phyloP scores from a whole-genome alignment of 2,797 vertebrate species.

The Trematomus bernacchii region DNA sequence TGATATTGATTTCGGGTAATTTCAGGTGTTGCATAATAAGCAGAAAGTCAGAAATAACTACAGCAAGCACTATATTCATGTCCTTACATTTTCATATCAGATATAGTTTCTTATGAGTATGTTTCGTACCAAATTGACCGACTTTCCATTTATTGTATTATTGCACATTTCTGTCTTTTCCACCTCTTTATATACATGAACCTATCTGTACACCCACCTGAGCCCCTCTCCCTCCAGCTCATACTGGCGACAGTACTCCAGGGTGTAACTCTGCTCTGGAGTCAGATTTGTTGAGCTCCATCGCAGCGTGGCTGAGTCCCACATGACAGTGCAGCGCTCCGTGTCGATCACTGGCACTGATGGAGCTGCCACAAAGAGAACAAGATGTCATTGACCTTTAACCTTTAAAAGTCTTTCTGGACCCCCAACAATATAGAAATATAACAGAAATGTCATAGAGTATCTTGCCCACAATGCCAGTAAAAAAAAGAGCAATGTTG shows the following conservation, averaged over 20 bases:
- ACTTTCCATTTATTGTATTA: neutral
- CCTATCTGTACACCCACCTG: slow-evolving; percentile 83
- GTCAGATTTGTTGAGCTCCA: slow-evolving; percentile 81
- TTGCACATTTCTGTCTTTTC: neutral
- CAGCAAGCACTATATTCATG: neutral
- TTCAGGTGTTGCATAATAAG: too few relatives aligned
- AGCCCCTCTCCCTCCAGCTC: slow-evolving; percentile 94
- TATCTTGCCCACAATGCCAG: neutral
- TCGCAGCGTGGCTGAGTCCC: slow-evolving; percentile 91
- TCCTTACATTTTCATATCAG: neutral
- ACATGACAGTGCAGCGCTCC: slow-evolving; percentile 90
- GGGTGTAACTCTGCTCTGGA: slow-evolving; percentile 86
- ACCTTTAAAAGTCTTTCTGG: neutral
- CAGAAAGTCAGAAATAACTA: neutral
- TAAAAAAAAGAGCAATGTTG: neutral
- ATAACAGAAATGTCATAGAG: neutral
- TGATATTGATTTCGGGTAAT: too few relatives aligned
- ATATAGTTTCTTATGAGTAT: neutral
- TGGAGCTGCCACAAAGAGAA: slow-evolving; percentile 85
- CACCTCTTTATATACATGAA: neutral
- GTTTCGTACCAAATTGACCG: neutral
- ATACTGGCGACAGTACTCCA: slow-evolving; percentile 96
- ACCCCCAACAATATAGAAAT: neutral
- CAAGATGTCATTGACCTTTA: neutral
- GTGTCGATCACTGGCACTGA: slow-evolving; percentile 89